Percentiles rank a stretch among this genome's conserved stretches.
Evolutionary conservation across 1,140 invertebrate species (phyloP).

Genomic region (Atopsyche davidsoni): DNA sequence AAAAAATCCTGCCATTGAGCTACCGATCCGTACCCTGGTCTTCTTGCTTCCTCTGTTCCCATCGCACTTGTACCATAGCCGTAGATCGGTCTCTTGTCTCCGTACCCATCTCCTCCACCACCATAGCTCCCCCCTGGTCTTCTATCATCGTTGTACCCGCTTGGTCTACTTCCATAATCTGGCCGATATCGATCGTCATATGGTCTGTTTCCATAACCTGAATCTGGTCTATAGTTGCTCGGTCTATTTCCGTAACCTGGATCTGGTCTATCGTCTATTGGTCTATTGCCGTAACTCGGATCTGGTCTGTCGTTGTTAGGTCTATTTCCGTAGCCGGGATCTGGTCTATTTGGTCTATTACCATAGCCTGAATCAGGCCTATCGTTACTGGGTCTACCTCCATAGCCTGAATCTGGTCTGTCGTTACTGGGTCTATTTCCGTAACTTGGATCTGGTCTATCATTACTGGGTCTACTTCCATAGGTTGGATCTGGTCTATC

Average conservation of each 20-base stretch:
- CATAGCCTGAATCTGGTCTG: conserved; percentile 1
- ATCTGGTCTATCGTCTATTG: background rate
- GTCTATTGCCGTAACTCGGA: conserved; percentile 9
- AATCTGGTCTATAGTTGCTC: background rate
- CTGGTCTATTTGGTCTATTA: background rate
- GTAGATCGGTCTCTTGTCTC: too few species aligned
- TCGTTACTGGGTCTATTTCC: background rate
- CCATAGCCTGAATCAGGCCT: background rate
- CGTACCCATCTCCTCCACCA: background rate
- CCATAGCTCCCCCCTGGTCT: background rate
- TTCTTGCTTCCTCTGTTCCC: conserved; percentile 12
- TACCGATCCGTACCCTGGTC: conserved; percentile 10
- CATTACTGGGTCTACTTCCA: conserved; percentile 2
- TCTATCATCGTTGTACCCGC: conserved; percentile 9
- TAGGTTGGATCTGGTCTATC: conserved; percentile 21
- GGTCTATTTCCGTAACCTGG: conserved; percentile 2
- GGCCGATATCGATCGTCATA: background rate
- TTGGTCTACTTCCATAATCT: conserved; percentile 5
- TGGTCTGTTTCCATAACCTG: background rate
- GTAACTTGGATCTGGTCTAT: conserved; percentile 13
- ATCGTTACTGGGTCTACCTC: background rate
- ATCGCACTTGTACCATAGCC: conserved; percentile 1
- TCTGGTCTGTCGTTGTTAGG: conserved; percentile 7
- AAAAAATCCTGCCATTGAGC: conserved; percentile 13
- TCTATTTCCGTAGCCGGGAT: background rate